Evolutionary conservation across 23 tunicate species (phyloP).

Genomic region (Halocynthia roretzi): DNA sequence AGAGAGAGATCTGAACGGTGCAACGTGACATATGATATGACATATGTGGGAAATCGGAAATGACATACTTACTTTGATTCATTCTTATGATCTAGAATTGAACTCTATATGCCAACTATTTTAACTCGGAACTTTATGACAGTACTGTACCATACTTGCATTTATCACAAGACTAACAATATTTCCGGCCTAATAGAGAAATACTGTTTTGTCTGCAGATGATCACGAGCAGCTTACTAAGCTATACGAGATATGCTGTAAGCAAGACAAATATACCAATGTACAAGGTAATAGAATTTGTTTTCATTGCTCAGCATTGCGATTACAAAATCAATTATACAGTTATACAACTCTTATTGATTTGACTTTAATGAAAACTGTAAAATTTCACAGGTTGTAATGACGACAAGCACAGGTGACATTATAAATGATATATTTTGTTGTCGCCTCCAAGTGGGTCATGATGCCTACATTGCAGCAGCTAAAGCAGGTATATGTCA

Average conservation of each 20-base stretch:
- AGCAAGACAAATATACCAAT: constrained; percentile 42
- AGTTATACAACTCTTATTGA: too few relatives aligned
- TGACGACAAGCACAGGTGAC: constrained; percentile 63
- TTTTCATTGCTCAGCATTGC: neutral
- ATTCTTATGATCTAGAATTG: too few relatives aligned
- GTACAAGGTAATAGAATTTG: constrained; percentile 38
- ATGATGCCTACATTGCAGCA: constrained; percentile 67
- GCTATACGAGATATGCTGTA: constrained; percentile 65
- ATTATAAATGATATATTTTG: constrained; percentile 53
- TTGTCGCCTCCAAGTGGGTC: constrained; percentile 43
- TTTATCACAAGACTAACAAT: too few relatives aligned
- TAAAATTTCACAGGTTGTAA: constrained; percentile 29
- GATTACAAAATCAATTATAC: too few relatives aligned
- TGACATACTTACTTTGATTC: too few relatives aligned
- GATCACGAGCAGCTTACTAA: constrained; percentile 38
- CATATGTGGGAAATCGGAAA: too few relatives aligned
- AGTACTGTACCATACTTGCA: too few relatives aligned
- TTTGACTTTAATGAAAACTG: neutral
- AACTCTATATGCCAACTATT: too few relatives aligned
- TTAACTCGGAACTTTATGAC: too few relatives aligned
- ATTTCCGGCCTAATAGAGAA: too few relatives aligned
- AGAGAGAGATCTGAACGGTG: too few relatives aligned
- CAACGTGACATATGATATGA: too few relatives aligned
- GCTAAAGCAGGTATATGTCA: constrained; percentile 50
- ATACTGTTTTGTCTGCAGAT: constrained; percentile 1